These are phyloP conservation scores for Cephus rjabovi DNA, from an alignment of 2,888 invertebrate species.

Conservation along the genomic window DNA sequence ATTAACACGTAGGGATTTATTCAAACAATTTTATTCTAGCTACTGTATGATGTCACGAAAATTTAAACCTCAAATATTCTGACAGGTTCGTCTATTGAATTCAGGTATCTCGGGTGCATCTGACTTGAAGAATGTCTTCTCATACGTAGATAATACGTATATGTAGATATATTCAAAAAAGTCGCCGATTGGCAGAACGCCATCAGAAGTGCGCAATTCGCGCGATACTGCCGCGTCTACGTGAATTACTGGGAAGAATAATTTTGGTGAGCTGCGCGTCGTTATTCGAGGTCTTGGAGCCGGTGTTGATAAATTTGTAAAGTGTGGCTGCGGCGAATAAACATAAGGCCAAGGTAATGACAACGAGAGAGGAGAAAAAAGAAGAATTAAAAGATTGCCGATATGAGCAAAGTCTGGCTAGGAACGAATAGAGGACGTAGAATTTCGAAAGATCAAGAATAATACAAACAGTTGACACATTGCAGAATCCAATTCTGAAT, in stretches of 20 bases:
- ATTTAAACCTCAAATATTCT: no score
- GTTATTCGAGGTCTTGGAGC: neutral
- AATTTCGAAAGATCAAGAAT: no score
- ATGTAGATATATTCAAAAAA: conserved; percentile 7
- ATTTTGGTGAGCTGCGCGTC: conserved; percentile 34
- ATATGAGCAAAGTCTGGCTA: neutral
- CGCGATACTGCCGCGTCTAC: conserved; percentile 16
- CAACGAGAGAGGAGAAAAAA: neutral
- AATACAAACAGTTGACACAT: neutral
- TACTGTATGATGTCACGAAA: no score
- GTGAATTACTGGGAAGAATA: conserved; percentile 41
- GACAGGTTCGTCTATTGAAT: no score
- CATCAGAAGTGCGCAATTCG: conserved; percentile 42
- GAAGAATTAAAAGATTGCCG: neutral
- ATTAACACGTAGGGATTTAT: no score
- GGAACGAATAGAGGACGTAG: neutral
- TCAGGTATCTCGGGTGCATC: no score
- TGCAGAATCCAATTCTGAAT: neutral
- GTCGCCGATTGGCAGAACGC: conserved; percentile 30
- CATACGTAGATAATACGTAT: neutral
- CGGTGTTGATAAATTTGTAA: neutral
- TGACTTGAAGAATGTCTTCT: no score
- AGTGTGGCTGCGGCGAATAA: no score
- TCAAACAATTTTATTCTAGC: no score
- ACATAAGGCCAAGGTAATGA: no score